Conservation (phyloP, 1,140 invertebrate species). For the Drosophila auraria region DNA sequence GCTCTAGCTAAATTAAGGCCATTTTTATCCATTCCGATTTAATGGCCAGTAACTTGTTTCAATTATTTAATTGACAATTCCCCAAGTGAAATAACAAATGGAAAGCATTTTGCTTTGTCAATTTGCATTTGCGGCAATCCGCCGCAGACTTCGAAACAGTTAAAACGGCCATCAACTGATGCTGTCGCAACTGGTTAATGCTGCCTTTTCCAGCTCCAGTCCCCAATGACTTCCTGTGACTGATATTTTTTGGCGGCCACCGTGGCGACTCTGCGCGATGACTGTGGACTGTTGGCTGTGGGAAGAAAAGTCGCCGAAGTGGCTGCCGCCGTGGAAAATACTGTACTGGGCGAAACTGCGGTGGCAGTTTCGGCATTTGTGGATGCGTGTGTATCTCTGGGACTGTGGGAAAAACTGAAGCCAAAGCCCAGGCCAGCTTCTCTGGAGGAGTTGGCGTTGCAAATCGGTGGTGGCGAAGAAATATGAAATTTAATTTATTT, state of each 20-base stretch:
- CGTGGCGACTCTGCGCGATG: slow-evolving; percentile 49
- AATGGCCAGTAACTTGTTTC: slow-evolving; percentile 29
- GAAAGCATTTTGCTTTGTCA: slow-evolving; percentile 40
- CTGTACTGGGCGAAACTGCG: neutral
- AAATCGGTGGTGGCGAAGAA: slow-evolving; percentile 23
- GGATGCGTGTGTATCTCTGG: slow-evolving; percentile 61
- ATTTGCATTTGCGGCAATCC: slow-evolving; percentile 66
- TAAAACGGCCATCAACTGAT: slow-evolving; percentile 28
- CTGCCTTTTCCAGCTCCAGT: neutral
- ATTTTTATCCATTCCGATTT: slow-evolving; percentile 16
- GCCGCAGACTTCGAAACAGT: slow-evolving; percentile 31
- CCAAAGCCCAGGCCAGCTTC: neutral
- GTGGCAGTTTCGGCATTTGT: slow-evolving; percentile 46
- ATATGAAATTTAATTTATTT: slow-evolving; percentile 76
- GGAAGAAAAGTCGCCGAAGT: slow-evolving; percentile 63
- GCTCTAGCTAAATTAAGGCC: neutral
- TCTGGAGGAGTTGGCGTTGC: neutral
- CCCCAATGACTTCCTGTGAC: slow-evolving; percentile 63
- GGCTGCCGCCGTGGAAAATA: slow-evolving; percentile 25
- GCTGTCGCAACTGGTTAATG: slow-evolving; percentile 36
- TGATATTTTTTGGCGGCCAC: slow-evolving; percentile 68
- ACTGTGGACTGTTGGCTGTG: slow-evolving; percentile 34
- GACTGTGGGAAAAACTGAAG: slow-evolving; percentile 57
- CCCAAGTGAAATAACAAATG: slow-evolving; percentile 22
- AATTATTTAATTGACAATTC: slow-evolving; percentile 29